Evolutionary conservation across 2,888 invertebrate genomes (phyloP).

Genomic region (Panopea generosa): DNA sequence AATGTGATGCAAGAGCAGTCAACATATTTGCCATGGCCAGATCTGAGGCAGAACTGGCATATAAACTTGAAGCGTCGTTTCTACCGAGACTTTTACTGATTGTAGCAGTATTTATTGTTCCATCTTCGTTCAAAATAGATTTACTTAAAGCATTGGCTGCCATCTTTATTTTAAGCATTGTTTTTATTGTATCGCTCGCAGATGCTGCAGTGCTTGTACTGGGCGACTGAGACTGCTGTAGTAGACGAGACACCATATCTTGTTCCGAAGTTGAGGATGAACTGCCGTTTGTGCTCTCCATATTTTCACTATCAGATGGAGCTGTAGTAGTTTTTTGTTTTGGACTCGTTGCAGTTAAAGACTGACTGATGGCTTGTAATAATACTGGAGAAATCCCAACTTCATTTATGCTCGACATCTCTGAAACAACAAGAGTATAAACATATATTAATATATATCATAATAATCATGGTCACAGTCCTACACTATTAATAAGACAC

Average conservation of each 20-base stretch:
- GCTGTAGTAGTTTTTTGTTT: slow-evolving; percentile 3
- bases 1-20: slow-evolving; percentile 75
- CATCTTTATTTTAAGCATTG: slow-evolving; percentile 65
- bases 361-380: slow-evolving; percentile 83
- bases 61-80: not conserved
- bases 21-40: slow-evolving; percentile 77
- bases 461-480: too few species aligned
- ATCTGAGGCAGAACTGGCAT: slow-evolving; percentile 47
- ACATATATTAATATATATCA: too few species aligned
- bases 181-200: slow-evolving; percentile 57
- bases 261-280: slow-evolving; percentile 1
- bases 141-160: slow-evolving; percentile 47
- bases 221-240: slow-evolving; percentile 47
- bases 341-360: slow-evolving; percentile 67
- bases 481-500: too few species aligned
- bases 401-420: slow-evolving; percentile 75
- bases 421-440: slow-evolving; percentile 58
- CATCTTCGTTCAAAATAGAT: slow-evolving; percentile 7
- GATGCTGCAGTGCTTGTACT: not conserved
- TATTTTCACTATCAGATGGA: slow-evolving; percentile 9
- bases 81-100: not conserved
- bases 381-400: slow-evolving; percentile 84
- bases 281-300: slow-evolving; percentile 13
- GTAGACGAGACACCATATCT: slow-evolving; percentile 14
- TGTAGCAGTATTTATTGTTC: not conserved